phyloP scores from a whole-genome alignment of 1,140 invertebrate genomes.

The Drosophila persimilis region DNA sequence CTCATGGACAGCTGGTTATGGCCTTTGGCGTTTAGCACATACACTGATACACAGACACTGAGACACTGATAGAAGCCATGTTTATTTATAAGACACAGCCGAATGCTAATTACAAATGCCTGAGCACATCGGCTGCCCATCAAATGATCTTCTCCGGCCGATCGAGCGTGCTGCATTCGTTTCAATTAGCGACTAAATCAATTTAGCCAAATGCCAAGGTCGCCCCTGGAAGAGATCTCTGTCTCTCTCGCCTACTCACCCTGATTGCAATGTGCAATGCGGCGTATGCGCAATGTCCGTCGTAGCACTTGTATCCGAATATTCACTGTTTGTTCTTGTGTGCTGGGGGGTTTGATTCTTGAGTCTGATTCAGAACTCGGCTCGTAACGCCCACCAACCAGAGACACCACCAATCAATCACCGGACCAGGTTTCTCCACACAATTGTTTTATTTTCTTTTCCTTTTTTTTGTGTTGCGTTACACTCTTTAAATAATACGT shows the following conservation, averaged over 20 bases:
- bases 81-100: constrained; percentile 67
- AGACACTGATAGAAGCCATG: constrained; percentile 52
- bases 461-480: constrained; percentile 13
- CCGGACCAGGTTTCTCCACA: constrained; percentile 40
- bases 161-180: constrained; percentile 62
- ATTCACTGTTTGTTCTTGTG: constrained; percentile 29
- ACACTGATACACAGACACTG: constrained; percentile 1
- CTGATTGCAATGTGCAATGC: constrained; percentile 31
- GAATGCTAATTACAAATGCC: constrained; percentile 66
- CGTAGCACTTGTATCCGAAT: constrained; percentile 5
- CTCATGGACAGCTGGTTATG: constrained; percentile 68
- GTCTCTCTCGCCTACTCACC: too few species aligned
- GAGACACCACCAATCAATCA: constrained; percentile 47
- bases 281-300: constrained; percentile 42
- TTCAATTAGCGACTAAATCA: constrained; percentile 74
- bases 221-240: constrained; percentile 1
- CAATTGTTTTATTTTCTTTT: constrained; percentile 12
- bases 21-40: constrained; percentile 69
- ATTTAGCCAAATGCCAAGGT: constrained; percentile 69
- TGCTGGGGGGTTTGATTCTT: constrained; percentile 34
- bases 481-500: background rate
- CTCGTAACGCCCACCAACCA: constrained; percentile 50
- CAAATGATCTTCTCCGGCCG: constrained; percentile 45
- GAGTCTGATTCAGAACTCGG: constrained; percentile 31
- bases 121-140: constrained; percentile 48